These are phyloP conservation scores for Periophthalmus magnuspinnatus DNA, from an alignment of 2,797 vertebrate genomes.

Conservation along the genomic window DNA sequence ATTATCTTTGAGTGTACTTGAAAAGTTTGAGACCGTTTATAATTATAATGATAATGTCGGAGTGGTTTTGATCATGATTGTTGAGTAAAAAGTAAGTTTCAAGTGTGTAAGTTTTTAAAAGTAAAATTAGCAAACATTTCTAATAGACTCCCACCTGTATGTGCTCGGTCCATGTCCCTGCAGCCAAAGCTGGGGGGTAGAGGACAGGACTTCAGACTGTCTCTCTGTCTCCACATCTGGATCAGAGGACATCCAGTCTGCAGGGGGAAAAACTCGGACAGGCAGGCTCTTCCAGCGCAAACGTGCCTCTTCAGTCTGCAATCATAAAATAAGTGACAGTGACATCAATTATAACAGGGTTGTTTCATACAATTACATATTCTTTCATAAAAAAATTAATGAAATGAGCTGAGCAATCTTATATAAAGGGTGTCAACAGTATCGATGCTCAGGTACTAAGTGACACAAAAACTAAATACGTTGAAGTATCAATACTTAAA, in stretches of 20 bases:
- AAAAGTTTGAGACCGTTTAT: no score
- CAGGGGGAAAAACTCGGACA: conserved; percentile 17
- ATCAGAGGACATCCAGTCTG: conserved; percentile 1
- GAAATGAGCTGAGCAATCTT: neutral
- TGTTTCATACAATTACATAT: no score
- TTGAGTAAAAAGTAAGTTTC: no score
- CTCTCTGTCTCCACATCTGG: conserved; percentile 15
- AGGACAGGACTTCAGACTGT: neutral
- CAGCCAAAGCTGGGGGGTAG: conserved; percentile 8
- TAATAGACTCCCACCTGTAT: conserved; percentile 14
- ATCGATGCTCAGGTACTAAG: no score
- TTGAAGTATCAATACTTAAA: no score
- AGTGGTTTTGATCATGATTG: no score
- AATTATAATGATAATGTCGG: no score
- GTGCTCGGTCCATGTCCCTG: neutral
- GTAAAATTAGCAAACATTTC: neutral
- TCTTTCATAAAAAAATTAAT: no score
- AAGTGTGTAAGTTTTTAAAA: no score
- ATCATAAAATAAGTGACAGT: neutral
- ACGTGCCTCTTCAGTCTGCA: conserved; percentile 25
- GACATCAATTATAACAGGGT: neutral
- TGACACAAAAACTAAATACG: no score
- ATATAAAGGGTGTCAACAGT: no score
- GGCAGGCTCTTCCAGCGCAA: conserved; percentile 43
- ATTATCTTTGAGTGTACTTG: no score